phyloP scores from a whole-genome alignment of 2,888 invertebrate species.

The Stramonita haemastoma region DNA sequence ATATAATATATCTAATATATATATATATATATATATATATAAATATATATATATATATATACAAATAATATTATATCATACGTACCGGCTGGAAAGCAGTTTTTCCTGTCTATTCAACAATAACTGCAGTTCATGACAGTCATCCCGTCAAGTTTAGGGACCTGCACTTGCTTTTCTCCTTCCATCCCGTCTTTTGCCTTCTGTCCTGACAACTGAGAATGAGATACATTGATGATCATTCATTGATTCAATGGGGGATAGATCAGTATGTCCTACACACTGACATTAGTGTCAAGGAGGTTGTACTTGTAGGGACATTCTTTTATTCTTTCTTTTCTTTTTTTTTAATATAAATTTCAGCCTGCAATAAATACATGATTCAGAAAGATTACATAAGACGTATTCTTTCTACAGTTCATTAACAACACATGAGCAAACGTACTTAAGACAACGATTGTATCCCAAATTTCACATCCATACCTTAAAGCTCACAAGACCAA shows the following conservation, averaged over 20 bases:
- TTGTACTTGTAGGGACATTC: background rate
- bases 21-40: too few species aligned
- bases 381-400: too few species aligned
- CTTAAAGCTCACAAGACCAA: too few species aligned
- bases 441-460: too few species aligned
- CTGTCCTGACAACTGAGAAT: background rate
- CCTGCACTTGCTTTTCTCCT: slow-evolving; percentile 50
- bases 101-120: slow-evolving; percentile 54
- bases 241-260: background rate
- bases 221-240: background rate
- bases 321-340: background rate
- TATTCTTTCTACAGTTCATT: too few species aligned
- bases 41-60: too few species aligned
- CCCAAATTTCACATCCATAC: too few species aligned
- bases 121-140: slow-evolving; percentile 49
- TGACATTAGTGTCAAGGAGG: too few species aligned
- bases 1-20: too few species aligned
- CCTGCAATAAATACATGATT: too few species aligned
- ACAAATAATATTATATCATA: background rate
- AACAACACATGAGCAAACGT: too few species aligned
- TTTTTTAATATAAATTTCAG: too few species aligned
- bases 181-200: background rate
- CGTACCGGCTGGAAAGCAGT: slow-evolving; percentile 51
- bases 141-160: slow-evolving; percentile 51
- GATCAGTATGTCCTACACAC: background rate